These are phyloP conservation scores for Subacronicta megacephala DNA, from an alignment of 2,888 invertebrate species.

Conservation along the genomic window DNA sequence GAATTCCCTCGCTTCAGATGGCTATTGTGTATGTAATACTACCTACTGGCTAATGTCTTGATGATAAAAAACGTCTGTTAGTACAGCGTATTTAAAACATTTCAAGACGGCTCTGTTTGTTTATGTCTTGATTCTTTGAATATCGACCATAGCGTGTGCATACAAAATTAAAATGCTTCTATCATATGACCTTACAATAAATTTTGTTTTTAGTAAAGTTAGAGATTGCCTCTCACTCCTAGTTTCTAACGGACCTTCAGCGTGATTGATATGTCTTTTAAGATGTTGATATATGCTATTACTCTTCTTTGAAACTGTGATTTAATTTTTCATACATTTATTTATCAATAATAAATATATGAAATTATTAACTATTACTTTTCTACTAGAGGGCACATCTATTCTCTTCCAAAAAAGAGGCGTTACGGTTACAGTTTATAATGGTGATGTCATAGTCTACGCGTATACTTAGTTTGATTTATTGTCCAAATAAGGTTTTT, in stretches of 20 bases:
- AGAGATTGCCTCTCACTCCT: background rate
- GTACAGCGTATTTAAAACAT: background rate
- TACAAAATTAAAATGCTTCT: background rate
- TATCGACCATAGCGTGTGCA: background rate
- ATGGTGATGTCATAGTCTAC: too few species aligned
- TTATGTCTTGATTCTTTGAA: conserved; percentile 6
- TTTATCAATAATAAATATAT: too few species aligned
- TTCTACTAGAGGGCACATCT: too few species aligned
- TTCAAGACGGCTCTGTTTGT: conserved; percentile 10
- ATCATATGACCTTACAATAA: background rate
- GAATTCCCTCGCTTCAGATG: conserved; percentile 94
- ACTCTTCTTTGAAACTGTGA: too few species aligned
- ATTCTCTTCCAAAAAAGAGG: too few species aligned
- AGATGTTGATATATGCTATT: too few species aligned
- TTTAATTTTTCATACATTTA: too few species aligned
- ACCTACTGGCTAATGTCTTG: background rate
- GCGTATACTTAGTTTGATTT: too few species aligned
- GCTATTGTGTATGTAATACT: conserved; percentile 93
- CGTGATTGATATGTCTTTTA: background rate
- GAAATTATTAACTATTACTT: too few species aligned
- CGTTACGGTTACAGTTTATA: too few species aligned
- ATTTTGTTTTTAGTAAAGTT: too few species aligned
- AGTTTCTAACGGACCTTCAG: background rate
- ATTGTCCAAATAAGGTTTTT: too few species aligned
- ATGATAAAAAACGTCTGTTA: background rate